Evolutionary conservation across 2,888 invertebrate genomes (phyloP).

Genomic region (Plutella xylostella): DNA sequence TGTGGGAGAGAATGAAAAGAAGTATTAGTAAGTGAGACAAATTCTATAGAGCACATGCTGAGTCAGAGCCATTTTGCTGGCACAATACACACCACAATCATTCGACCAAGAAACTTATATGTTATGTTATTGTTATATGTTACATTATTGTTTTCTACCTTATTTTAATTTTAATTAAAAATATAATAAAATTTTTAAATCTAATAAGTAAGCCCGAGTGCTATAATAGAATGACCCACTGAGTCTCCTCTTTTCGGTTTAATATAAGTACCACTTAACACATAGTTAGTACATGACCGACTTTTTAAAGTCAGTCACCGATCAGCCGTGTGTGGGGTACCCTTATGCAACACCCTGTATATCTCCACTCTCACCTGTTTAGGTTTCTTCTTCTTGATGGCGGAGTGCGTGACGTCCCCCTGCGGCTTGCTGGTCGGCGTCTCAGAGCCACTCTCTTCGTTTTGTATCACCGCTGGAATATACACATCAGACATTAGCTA

Average conservation of each 20-base stretch:
- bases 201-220: neutral
- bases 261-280: no score
- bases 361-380: slow-evolving; percentile 30
- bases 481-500: neutral
- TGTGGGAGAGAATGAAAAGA: neutral
- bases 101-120: neutral
- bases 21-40: no score
- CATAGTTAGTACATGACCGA: no score
- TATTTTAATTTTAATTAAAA: neutral
- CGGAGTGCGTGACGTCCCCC: slow-evolving; percentile 39
- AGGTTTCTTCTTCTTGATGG: slow-evolving; percentile 52
- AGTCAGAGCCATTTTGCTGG: no score
- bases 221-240: no score
- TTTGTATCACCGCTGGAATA: slow-evolving; percentile 47
- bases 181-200: neutral
- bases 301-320: no score
- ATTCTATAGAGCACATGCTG: no score
- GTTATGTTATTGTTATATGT: neutral
- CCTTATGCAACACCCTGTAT: neutral
- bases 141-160: neutral
- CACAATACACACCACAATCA: no score
- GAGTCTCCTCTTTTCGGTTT: no score
- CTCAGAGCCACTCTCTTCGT: slow-evolving; percentile 25
- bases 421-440: slow-evolving; percentile 28
- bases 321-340: no score